phyloP scores from a whole-genome alignment of 1,140 invertebrate species.

The Mamestra configurata region DNA sequence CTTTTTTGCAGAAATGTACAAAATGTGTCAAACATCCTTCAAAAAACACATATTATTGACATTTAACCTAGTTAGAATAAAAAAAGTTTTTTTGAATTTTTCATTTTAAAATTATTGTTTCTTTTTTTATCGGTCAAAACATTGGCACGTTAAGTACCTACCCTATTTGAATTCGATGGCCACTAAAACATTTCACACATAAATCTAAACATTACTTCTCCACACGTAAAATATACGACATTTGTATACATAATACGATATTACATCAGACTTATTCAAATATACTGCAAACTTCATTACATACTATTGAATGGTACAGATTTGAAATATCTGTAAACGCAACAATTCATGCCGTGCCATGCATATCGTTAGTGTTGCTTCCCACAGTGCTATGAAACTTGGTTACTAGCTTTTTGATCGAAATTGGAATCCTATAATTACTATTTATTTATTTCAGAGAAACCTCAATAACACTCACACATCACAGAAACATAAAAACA shows the following conservation, averaged over 20 bases:
- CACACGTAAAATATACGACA: conserved; percentile 18
- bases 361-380: conserved; percentile 2
- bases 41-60: too few relatives aligned
- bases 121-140: too few relatives aligned
- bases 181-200: conserved; percentile 1
- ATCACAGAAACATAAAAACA: too few relatives aligned
- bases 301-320: conserved; percentile 55
- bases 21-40: too few relatives aligned
- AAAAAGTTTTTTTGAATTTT: too few relatives aligned
- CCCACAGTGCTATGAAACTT: neutral
- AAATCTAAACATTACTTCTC: neutral
- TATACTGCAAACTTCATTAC: conserved; percentile 58
- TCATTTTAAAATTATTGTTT: too few relatives aligned
- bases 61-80: too few relatives aligned
- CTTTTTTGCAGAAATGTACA: too few relatives aligned
- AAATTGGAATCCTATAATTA: neutral
- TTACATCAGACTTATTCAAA: conserved; percentile 46
- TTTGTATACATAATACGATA: conserved; percentile 22
- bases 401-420: neutral
- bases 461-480: too few relatives aligned
- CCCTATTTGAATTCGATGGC: neutral
- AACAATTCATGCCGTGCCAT: conserved; percentile 24
- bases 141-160: neutral
- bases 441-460: too few relatives aligned
- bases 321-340: conserved; percentile 40